Evolutionary conservation across 1,140 invertebrate species (phyloP), one percentile per base, ranked within the genome.

Genomic region (Eumeta japonica): DNA sequence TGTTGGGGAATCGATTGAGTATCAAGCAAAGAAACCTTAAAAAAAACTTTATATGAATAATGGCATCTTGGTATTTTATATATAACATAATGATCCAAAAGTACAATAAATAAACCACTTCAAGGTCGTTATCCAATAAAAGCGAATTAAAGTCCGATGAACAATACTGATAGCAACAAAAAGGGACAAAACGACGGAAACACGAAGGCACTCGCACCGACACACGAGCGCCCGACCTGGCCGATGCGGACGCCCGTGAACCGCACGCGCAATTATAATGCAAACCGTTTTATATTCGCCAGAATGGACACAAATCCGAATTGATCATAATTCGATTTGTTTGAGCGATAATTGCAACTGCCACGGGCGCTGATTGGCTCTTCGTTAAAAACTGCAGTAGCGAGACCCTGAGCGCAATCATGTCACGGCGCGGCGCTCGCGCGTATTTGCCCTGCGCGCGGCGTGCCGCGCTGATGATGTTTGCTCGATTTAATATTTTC

Each of bases 251-350:
- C 62, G 58, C 63, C 59, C 55, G 45, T 67, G 60, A 62, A 70
- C 62, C 53, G 60, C 43, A 50, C 53, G 58, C 53, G 52, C 70
- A 73, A 73, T 75, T 75, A 74, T 67, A 75, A 73, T 65, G 64
- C 66, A 75, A 74, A 75, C 67, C 66, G 66, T 76, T 75, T 74
- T 71, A 72, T 66, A 71, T 75, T 70, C 70, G 67, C 62, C 52
- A 62, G 59, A 57, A 71, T 72, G 57, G 62, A 62, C 61, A 58
- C 71, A 73, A 76, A 74, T 76, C 67, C 64, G 71, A 75, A 76
- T 74, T 74, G 73, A 76, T 76, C 71, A 70, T 75, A 76, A 75
- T 70, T 62, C 64, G 67, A 76, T 76, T 75, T 75, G 57, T 48
- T 61, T 54, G 43, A 67, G 60, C 59, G 70, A 74, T 74, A 74